A percentile compares a stretch with the other conserved stretches of the same genome.
These are phyloP conservation scores for Drosophila tanythrix DNA, from an alignment of 2,888 invertebrate genomes.

Conservation along the genomic window DNA sequence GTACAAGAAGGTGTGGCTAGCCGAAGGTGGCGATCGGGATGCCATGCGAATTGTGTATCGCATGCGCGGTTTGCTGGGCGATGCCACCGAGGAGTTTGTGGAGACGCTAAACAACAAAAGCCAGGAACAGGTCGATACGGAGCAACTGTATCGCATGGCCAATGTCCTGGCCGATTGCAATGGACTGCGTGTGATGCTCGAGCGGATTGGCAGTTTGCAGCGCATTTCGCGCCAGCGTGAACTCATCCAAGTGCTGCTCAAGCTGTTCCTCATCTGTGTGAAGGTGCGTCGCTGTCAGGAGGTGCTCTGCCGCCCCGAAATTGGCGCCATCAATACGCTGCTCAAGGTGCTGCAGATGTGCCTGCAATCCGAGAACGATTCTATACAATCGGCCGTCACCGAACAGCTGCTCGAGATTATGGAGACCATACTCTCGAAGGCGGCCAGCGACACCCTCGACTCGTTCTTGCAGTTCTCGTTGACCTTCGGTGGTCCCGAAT, in stretches of 20 bases:
- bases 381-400: conserved; percentile 91
- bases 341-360: conserved; percentile 93
- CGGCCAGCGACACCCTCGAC: conserved; percentile 93
- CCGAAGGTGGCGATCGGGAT: conserved; percentile 95
- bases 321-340: conserved; percentile 93
- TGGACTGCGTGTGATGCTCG: conserved; percentile 91
- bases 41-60: conserved; percentile 99
- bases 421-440: conserved; percentile 96
- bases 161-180: conserved; percentile 93
- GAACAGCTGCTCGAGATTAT: conserved; percentile 97
- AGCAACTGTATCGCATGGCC: conserved; percentile 96
- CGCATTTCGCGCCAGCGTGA: conserved; percentile 95
- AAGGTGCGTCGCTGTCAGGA: conserved; percentile 96
- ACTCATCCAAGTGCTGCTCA: conserved; percentile 94
- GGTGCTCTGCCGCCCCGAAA: conserved; percentile 93
- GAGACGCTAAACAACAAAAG: conserved; percentile 95
- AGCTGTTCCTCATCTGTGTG: conserved; percentile 94
- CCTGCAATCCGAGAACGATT: conserved; percentile 88
- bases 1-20: conserved; percentile 93
- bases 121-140: conserved; percentile 95
- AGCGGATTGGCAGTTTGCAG: conserved; percentile 93
- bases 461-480: conserved; percentile 94
- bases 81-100: conserved; percentile 99
- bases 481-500: conserved; percentile 95
- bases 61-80: conserved; percentile 98